Evolutionary conservation across 2,888 invertebrate species (phyloP), one percentile per base, ranked within the genome.

Genomic region (Lobophora halterata): DNA sequence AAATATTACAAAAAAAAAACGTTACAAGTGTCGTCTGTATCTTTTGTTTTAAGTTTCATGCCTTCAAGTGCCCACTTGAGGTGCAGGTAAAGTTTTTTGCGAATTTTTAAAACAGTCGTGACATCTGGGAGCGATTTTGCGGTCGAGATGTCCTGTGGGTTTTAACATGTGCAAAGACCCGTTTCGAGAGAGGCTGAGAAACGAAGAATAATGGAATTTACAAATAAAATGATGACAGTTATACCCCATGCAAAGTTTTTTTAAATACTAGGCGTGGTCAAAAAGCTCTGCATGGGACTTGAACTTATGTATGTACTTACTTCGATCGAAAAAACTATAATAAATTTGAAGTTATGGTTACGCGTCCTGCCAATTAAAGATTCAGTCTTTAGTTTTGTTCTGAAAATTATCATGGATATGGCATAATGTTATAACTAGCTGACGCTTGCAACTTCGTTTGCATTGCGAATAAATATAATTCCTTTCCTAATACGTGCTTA

Each of bases 81-180:
- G 21, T 30, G 52, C 65, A 71, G 71, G 70, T 72, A 70, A 44
- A 43, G 48, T 45, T 51, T 67, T 62, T 61, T 58, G 52, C 46
- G 27, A 49, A 48, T 43, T 48, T 52, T 48, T 44, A 42, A 46
- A 50, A 46, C 44, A 46, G 30, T 31, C 51, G 43, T 50, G 49
- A 58, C 76, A 77, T 71, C 30, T 75, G 74, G 69, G 49, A 49
- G 52, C 65, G 61, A 69, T 74, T 71, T 73, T 52, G 64, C 55
- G 66, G 66, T 44, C 51, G 59, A 66, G 51, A 62, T 65, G 58
- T 56, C 58, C 54, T 55, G 58, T 51, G 54, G 58, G 54, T 63
- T 58, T 52, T 39, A 65, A 62, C 72, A 75, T 69, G 60, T 73
- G 72, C 46, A 38, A 46, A 39, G 24, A 44, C 45, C 39, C 42